Evolutionary conservation across 2,113 vertebrate genomes (phyloP).

Genomic region (Mastomys natalensis): DNA sequence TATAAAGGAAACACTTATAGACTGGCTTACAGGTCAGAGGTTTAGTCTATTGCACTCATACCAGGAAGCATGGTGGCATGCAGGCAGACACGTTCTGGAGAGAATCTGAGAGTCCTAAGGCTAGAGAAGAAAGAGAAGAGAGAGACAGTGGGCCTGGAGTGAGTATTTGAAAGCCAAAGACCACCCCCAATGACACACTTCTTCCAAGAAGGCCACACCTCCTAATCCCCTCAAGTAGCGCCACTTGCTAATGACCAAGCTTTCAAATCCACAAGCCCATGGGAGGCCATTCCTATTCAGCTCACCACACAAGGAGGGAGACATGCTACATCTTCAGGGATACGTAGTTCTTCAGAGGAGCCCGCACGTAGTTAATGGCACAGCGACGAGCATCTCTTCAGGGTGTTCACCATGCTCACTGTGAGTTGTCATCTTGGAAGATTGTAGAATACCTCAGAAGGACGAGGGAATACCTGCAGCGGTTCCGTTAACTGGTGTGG

Average conservation of each 20-base stretch:
- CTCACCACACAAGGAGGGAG: not conserved
- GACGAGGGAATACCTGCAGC: not conserved
- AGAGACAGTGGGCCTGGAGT: not conserved
- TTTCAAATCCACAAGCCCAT: not conserved
- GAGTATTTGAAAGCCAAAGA: not conserved
- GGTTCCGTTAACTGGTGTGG: not conserved
- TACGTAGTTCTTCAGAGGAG: not conserved
- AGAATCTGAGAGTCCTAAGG: not conserved
- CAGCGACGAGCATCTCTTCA: accelerated
- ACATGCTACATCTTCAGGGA: not conserved
- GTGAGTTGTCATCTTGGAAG: not conserved
- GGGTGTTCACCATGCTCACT: not conserved
- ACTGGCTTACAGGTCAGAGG: not conserved
- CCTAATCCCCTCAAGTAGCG: not conserved
- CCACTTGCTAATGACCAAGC: not conserved
- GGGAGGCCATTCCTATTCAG: not conserved
- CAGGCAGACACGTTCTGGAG: not conserved
- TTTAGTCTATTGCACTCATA: not conserved
- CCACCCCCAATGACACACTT: not conserved
- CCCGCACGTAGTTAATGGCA: accelerated
- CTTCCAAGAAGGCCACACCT: not conserved
- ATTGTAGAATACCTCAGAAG: no score
- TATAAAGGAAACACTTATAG: not conserved
- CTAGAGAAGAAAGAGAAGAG: no score
- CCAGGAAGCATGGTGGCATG: not conserved